Evolutionary conservation across 2,888 invertebrate genomes (phyloP).

Genomic region (Xanthorhoe spadicearia): DNA sequence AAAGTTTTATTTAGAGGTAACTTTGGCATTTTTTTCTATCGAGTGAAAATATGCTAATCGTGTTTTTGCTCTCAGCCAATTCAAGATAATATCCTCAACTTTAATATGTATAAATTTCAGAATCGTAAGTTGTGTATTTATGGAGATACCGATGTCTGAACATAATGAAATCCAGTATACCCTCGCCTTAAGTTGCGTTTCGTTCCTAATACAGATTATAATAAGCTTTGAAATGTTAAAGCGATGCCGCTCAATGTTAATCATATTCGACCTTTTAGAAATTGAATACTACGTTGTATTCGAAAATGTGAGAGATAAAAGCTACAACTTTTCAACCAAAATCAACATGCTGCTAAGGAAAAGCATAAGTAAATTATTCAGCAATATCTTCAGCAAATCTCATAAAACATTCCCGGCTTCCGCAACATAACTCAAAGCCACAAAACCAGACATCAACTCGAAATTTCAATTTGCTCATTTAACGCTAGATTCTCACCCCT

Average conservation of each 20-base stretch:
- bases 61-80: too few species aligned
- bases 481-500: slow-evolving; percentile 72
- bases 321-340: neutral
- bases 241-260: slow-evolving; percentile 6
- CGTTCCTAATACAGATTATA: slow-evolving; percentile 28
- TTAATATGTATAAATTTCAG: too few species aligned
- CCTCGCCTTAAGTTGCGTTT: slow-evolving; percentile 41
- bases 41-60: too few species aligned
- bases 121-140: too few species aligned
- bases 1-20: too few species aligned
- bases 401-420: slow-evolving; percentile 36
- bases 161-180: too few species aligned
- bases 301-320: neutral
- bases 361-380: neutral
- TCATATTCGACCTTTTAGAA: neutral
- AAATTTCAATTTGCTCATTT: slow-evolving; percentile 78
- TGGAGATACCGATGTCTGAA: too few species aligned
- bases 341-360: neutral
- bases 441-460: slow-evolving; percentile 50
- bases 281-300: neutral
- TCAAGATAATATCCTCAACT: too few species aligned
- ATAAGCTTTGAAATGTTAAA: slow-evolving; percentile 15
- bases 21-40: too few species aligned
- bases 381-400: slow-evolving; percentile 46
- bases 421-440: slow-evolving; percentile 41